A percentile compares a stretch with the other conserved stretches of the same genome.
Conservation (phyloP, 2,113 vertebrate species). For the Numenius arquata region DNA sequence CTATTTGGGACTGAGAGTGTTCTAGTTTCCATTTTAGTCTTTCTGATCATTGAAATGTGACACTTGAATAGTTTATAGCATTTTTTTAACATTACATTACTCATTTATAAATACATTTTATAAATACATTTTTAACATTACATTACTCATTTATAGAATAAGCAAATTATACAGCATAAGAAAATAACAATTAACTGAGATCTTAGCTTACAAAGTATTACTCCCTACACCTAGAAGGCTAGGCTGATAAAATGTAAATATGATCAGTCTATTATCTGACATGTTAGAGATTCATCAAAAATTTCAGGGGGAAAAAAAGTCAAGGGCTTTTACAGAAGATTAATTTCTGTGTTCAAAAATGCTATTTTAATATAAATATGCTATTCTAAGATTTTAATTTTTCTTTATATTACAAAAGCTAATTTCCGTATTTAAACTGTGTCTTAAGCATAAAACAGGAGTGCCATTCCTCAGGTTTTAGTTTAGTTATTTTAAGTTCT, state of each 20-base stretch:
- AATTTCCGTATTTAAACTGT: background rate
- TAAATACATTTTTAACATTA: background rate
- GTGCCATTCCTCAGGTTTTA: background rate
- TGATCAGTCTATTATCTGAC: background rate
- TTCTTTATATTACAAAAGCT: background rate
- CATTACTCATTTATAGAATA: background rate
- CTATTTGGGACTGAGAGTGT: background rate
- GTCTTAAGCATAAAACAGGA: background rate
- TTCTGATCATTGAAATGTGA: background rate
- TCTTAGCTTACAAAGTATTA: background rate
- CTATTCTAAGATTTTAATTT: background rate
- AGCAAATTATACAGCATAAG: background rate
- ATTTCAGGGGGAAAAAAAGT: background rate
- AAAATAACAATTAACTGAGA: background rate
- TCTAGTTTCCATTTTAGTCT: background rate
- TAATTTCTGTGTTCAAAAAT: background rate
- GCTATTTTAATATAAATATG: background rate
- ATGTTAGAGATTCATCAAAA: background rate
- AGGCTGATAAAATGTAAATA: background rate
- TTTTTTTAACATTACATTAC: background rate
- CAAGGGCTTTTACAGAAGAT: background rate
- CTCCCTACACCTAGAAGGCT: background rate
- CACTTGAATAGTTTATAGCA: background rate
- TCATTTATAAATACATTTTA: background rate
- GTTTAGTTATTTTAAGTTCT: background rate